Evolutionary conservation across 2,797 vertebrate species (phyloP).

Genomic region (Neosilurus hyrtlii): DNA sequence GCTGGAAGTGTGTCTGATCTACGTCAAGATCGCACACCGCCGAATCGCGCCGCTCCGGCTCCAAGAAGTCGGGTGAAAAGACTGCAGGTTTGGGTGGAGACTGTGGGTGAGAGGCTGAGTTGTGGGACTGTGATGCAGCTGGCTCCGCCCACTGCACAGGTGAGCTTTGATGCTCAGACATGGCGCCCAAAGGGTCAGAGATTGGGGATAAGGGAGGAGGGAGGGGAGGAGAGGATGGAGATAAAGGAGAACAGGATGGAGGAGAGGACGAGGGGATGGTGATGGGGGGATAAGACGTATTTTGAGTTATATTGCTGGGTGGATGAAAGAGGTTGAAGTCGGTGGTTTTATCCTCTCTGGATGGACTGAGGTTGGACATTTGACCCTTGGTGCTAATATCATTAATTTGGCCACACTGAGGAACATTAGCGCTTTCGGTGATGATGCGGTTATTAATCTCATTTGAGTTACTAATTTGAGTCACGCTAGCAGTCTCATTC

Average conservation of each 20-base stretch:
- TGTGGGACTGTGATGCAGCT: background rate
- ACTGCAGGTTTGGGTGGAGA: constrained; percentile 72
- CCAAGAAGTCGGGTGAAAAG: constrained; percentile 79
- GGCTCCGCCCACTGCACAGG: constrained; percentile 29
- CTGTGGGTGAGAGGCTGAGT: constrained; percentile 60
- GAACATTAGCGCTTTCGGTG: constrained; percentile 9
- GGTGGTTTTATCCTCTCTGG: constrained; percentile 22
- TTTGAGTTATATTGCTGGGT: constrained; percentile 31
- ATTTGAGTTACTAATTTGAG: constrained; percentile 22
- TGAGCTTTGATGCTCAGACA: constrained; percentile 10
- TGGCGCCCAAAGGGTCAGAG: constrained; percentile 50
- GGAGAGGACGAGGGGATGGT: constrained; percentile 25
- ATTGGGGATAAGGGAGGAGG: constrained; percentile 60
- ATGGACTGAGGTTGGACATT: constrained; percentile 19
- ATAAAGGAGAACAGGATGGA: constrained; percentile 35
- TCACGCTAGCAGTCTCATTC: background rate
- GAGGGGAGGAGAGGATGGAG: constrained; percentile 58
- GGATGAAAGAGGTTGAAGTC: constrained; percentile 31
- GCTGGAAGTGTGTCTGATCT: constrained; percentile 79
- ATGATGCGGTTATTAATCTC: constrained; percentile 1
- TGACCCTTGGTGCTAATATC: constrained; percentile 1
- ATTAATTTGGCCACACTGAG: constrained; percentile 18
- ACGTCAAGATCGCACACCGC: constrained; percentile 66
- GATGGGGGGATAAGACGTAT: constrained; percentile 53
- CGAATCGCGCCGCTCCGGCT: constrained; percentile 61